A percentile compares a stretch with the other conserved stretches of the same genome.
These are phyloP conservation scores for Porphyrio hochstetteri DNA, from an alignment of 2,113 vertebrate genomes.

Conservation along the genomic window DNA sequence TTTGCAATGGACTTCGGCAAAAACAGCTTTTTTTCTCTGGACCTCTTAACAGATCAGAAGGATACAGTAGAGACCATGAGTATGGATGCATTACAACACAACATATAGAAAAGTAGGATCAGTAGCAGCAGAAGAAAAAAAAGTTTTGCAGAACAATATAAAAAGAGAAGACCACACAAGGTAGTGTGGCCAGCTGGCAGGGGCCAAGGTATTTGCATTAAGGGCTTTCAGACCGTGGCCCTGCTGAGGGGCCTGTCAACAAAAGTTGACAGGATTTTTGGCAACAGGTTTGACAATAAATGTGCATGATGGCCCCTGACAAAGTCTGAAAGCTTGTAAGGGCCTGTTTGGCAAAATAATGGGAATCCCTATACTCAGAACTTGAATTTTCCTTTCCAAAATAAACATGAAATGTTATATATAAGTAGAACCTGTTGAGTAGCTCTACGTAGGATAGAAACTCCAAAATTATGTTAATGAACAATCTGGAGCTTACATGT, in stretches of 20 bases:
- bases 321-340: background rate
- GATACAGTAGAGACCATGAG: background rate
- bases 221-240: background rate
- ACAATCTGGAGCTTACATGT: background rate
- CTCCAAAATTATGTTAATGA: background rate
- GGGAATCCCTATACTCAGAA: background rate
- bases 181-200: background rate
- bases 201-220: background rate
- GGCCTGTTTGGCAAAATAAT: background rate
- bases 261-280: background rate
- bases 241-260: accelerated
- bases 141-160: background rate
- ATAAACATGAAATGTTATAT: background rate
- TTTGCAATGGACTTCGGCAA: background rate
- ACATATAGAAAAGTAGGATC: background rate
- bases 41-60: background rate
- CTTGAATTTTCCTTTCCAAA: background rate
- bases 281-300: background rate
- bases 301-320: background rate
- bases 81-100: background rate
- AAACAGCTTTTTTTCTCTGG: background rate
- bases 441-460: background rate
- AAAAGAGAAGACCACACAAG: background rate
- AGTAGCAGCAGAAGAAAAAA: background rate
- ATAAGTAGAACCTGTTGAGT: background rate